Conservation (phyloP, 2,797 vertebrate genomes). For the Neoniphon sammara region DNA sequence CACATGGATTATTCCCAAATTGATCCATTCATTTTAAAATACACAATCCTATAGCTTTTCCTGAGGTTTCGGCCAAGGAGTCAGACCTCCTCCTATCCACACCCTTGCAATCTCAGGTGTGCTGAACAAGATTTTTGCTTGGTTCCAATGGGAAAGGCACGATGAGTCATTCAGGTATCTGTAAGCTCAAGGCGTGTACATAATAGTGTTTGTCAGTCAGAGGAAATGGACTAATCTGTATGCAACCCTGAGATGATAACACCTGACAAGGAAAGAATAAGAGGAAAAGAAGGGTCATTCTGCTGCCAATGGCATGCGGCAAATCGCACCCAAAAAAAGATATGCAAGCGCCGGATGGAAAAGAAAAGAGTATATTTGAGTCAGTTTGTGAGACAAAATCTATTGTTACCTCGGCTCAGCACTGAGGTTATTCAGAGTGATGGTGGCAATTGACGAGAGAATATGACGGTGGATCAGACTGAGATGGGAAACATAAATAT, state of each 20-base stretch:
- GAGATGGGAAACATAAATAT: neutral
- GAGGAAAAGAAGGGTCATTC: neutral
- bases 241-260: slow-evolving; percentile 14
- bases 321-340: too few species aligned
- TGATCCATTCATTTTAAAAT: too few species aligned
- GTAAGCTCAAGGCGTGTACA: neutral
- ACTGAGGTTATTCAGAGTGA: neutral
- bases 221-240: slow-evolving; percentile 7
- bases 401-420: neutral
- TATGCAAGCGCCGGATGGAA: neutral
- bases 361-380: neutral
- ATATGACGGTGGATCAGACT: neutral
- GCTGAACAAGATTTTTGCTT: neutral
- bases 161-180: slow-evolving; percentile 18
- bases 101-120: slow-evolving; percentile 6
- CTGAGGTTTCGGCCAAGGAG: neutral
- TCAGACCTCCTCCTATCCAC: neutral
- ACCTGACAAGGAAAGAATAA: neutral
- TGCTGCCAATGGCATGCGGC: neutral
- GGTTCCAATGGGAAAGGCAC: neutral
- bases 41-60: neutral
- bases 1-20: neutral
- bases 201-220: neutral
- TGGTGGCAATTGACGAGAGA: neutral
- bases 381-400: neutral